Evolutionary conservation across 2,113 vertebrate species (phyloP).

Genomic region (Xenopus borealis): DNA sequence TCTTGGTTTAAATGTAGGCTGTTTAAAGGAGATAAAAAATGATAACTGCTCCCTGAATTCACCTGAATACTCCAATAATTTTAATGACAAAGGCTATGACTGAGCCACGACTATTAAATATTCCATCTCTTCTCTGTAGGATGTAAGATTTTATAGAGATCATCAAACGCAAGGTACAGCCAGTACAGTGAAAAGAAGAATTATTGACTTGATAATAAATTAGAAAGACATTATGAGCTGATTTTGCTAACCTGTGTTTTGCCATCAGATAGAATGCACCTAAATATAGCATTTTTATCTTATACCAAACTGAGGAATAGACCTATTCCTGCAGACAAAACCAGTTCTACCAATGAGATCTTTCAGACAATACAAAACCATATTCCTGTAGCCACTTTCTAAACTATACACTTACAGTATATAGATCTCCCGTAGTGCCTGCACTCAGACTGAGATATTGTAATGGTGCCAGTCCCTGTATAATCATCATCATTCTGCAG

Average conservation of each 20-base stretch:
- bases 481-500: too few relatives aligned
- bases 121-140: constrained; percentile 16
- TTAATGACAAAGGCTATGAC: neutral
- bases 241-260: neutral
- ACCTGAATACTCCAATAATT: neutral
- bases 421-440: too few relatives aligned
- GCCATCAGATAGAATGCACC: neutral
- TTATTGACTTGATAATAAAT: constrained; percentile 23
- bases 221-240: constrained; percentile 10
- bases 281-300: neutral
- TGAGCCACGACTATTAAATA: constrained; percentile 6
- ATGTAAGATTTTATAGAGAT: constrained; percentile 36
- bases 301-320: too few relatives aligned
- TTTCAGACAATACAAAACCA: too few relatives aligned
- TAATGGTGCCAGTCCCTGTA: too few relatives aligned
- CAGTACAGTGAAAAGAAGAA: constrained; percentile 4
- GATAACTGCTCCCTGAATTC: neutral
- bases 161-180: constrained; percentile 11
- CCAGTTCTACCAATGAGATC: too few relatives aligned
- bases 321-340: too few relatives aligned
- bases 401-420: too few relatives aligned
- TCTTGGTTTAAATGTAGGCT: neutral
- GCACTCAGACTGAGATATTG: too few relatives aligned
- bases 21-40: neutral
- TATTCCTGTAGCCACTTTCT: too few relatives aligned